Evolutionary conservation across 1,140 invertebrate genomes (phyloP).

Genomic region (Aphelenchoides fujianensis): DNA sequence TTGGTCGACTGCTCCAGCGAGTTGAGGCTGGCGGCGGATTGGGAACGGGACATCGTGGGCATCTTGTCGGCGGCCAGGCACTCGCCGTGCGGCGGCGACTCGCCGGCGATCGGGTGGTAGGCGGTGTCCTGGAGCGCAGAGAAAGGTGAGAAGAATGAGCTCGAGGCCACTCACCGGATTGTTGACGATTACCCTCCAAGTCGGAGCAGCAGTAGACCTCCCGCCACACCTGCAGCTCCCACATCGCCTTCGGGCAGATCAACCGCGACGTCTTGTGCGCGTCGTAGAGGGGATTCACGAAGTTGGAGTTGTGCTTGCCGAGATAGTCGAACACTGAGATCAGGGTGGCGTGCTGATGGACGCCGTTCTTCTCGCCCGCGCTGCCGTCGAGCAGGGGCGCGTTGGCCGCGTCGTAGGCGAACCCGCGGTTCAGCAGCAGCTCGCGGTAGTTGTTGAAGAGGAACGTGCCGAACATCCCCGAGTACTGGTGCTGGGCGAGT

Average conservation of each 20-base stretch:
- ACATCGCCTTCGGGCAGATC: conserved; percentile 24
- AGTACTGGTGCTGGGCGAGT: conserved; percentile 87
- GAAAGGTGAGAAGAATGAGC: conserved; percentile 14
- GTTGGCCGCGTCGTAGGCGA: not conserved
- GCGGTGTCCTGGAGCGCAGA: conserved; percentile 1
- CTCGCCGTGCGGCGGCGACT: conserved; percentile 23
- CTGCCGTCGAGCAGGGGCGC: not conserved
- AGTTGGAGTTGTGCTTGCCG: conserved; percentile 39
- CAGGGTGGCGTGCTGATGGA: not conserved
- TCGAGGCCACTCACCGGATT: conserved; percentile 31
- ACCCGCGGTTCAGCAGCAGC: conserved; percentile 16
- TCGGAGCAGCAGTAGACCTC: conserved; percentile 44
- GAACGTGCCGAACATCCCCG: conserved; percentile 93
- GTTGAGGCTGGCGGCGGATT: conserved; percentile 41
- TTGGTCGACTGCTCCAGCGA: conserved; percentile 37
- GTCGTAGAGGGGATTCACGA: conserved; percentile 28
- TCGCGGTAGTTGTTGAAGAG: conserved; percentile 74
- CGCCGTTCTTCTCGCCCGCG: conserved; percentile 8
- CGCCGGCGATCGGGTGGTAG: not conserved
- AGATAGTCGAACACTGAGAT: conserved; percentile 46
- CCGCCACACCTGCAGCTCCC: conserved; percentile 44
- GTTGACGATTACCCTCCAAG: conserved; percentile 33
- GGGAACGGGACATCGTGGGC: conserved; percentile 32
- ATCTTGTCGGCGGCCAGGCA: conserved; percentile 28
- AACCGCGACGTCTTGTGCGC: conserved; percentile 8